Conservation (phyloP, 2,113 vertebrate species). For the Psittacula cyanocephala region DNA sequence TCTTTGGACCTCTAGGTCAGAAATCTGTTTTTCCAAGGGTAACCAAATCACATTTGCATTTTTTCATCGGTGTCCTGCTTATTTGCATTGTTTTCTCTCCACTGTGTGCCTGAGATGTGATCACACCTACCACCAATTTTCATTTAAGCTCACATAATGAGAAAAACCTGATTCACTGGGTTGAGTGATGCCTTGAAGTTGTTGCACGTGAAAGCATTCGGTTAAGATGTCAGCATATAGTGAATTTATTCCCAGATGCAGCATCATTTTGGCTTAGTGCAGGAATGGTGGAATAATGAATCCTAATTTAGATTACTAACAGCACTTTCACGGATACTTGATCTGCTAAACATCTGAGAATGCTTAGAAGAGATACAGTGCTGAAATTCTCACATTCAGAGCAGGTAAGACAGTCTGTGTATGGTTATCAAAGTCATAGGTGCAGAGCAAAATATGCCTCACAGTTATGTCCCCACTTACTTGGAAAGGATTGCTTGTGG, state of each 20-base stretch:
- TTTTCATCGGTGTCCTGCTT: neutral
- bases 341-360: constrained; percentile 35
- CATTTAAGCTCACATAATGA: constrained; percentile 30
- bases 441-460: neutral
- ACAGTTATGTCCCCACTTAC: neutral
- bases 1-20: neutral
- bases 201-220: neutral
- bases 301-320: constrained; percentile 31
- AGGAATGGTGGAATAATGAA: constrained; percentile 15
- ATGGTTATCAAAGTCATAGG: neutral
- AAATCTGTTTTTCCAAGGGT: neutral
- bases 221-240: constrained; percentile 15
- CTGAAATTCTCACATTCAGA: neutral
- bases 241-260: constrained; percentile 20
- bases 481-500: neutral
- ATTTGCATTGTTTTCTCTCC: neutral
- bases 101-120: neutral
- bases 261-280: neutral
- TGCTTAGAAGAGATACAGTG: neutral
- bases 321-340: neutral
- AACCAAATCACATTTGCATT: constrained; percentile 17
- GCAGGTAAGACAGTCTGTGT: neutral
- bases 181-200: constrained; percentile 2
- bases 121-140: constrained; percentile 6
- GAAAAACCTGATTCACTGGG: constrained; percentile 16